Conservation (phyloP, 1,140 invertebrate genomes). For the Neotoxoptera formosana region DNA sequence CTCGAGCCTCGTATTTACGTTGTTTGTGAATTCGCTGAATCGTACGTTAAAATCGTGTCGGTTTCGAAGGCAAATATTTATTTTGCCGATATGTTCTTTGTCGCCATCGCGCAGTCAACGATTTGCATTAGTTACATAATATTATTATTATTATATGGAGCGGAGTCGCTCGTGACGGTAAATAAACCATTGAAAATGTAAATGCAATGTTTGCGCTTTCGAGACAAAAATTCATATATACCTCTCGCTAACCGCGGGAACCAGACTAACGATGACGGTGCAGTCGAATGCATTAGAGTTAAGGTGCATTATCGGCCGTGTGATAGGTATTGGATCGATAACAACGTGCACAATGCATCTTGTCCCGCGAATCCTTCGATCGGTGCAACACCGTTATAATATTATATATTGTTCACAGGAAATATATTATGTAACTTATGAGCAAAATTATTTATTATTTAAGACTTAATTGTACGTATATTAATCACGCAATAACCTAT, state of each 20-base stretch:
- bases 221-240: background rate
- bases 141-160: too few species aligned
- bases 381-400: background rate
- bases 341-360: background rate
- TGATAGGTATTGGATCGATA: background rate
- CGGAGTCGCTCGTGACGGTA: too few species aligned
- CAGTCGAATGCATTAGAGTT: background rate
- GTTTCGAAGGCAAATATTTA: background rate
- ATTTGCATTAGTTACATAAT: background rate
- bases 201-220: background rate
- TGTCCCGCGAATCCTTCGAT: background rate
- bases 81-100: background rate
- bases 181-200: background rate
- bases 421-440: background rate
- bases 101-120: background rate
- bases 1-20: too few species aligned
- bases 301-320: too few species aligned
- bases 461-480: too few species aligned
- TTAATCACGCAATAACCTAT: too few species aligned
- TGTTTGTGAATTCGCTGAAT: background rate
- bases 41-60: background rate
- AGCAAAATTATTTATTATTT: background rate
- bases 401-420: background rate
- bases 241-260: background rate
- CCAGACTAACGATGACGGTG: background rate